A percentile compares a stretch with the other conserved stretches of the same genome.
Conservation (phyloP, 2,888 invertebrate species). For the Sclerodermus sp. region DNA sequence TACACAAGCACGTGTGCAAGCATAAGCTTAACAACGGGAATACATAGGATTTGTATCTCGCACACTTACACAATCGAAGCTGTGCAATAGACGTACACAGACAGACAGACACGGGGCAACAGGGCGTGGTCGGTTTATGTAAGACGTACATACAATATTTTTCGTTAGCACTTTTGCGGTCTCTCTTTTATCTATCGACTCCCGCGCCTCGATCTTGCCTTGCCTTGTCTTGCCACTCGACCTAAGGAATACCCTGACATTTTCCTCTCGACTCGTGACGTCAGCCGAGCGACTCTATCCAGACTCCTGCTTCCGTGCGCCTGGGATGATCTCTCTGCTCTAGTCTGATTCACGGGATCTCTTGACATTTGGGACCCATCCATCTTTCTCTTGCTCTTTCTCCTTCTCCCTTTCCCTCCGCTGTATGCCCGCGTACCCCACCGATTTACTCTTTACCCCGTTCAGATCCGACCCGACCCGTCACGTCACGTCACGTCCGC, state of each 20-base stretch:
- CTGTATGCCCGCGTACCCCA: too few relatives aligned
- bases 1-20: conserved; percentile 1
- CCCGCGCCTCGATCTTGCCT: conserved; percentile 22
- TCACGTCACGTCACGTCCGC: too few relatives aligned
- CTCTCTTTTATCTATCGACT: conserved; percentile 25
- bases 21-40: conserved; percentile 2
- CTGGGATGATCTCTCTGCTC: conserved; percentile 27
- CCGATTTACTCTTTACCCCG: too few relatives aligned
- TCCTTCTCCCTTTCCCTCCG: too few relatives aligned
- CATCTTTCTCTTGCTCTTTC: too few relatives aligned
- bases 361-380: conserved; percentile 26
- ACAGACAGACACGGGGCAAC: conserved; percentile 25
- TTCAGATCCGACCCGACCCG: too few relatives aligned
- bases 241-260: neutral
- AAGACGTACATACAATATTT: conserved; percentile 46
- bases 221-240: neutral
- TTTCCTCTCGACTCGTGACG: neutral
- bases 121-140: conserved; percentile 57
- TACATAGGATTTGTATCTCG: conserved; percentile 5
- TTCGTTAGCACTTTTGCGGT: conserved; percentile 45
- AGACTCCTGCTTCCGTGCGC: conserved; percentile 18
- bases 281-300: conserved; percentile 6
- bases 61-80: too few relatives aligned
- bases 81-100: too few relatives aligned
- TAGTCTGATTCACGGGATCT: conserved; percentile 31